phyloP scores from a whole-genome alignment of 2,113 vertebrate genomes.

The Nematolebias whitei region DNA sequence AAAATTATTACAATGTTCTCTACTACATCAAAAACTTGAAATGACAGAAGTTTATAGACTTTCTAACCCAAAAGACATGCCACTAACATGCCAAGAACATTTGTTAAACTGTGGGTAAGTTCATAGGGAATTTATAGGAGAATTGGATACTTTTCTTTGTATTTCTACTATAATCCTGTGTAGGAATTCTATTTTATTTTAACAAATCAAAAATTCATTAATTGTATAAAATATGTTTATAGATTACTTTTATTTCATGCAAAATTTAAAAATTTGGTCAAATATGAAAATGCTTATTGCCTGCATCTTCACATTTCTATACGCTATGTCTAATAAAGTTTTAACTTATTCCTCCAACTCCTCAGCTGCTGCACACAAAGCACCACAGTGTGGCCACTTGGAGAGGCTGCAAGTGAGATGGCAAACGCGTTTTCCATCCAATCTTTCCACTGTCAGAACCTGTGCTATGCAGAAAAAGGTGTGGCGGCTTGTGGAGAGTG shows the following conservation, averaged over 20 bases:
- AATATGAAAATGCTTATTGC: background rate
- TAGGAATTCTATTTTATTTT: too few relatives aligned
- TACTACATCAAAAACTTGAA: background rate
- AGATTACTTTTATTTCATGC: too few relatives aligned
- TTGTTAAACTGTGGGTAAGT: background rate
- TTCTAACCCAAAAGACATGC: background rate
- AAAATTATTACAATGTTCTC: slow-evolving; percentile 11
- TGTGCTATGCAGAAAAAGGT: slow-evolving; percentile 28
- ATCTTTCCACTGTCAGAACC: slow-evolving; percentile 20
- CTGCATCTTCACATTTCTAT: background rate
- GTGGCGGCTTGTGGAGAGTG: slow-evolving; percentile 32
- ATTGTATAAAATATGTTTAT: too few relatives aligned
- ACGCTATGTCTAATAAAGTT: background rate
- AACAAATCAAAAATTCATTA: too few relatives aligned
- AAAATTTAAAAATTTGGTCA: too few relatives aligned
- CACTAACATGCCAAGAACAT: background rate
- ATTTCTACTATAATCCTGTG: background rate
- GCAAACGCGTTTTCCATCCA: slow-evolving; percentile 69
- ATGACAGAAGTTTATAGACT: background rate
- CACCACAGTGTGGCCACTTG: slow-evolving; percentile 68
- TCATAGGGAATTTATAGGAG: background rate
- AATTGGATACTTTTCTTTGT: background rate
- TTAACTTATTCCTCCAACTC: slow-evolving; percentile 1
- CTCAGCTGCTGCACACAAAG: slow-evolving; percentile 64
- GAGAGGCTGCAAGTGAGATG: slow-evolving; percentile 61